phyloP scores from a whole-genome alignment of 2,113 vertebrate genomes.

The Leptocoma aspasia region DNA sequence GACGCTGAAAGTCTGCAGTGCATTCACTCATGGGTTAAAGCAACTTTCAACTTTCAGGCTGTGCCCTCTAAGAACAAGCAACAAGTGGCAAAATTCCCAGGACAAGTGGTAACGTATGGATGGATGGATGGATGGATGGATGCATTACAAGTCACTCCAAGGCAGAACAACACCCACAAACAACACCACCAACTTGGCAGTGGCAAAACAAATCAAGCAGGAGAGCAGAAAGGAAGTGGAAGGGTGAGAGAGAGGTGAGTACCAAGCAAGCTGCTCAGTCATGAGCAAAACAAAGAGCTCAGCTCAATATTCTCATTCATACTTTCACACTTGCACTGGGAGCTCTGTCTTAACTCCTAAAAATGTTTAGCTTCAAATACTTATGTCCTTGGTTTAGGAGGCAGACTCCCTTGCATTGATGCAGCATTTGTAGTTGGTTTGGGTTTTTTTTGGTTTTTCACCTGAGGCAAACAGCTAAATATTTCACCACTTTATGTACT shows the following conservation, averaged over 20 bases:
- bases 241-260: background rate
- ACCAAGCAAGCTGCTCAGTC: background rate
- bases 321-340: background rate
- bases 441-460: background rate
- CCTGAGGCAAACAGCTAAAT: background rate
- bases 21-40: background rate
- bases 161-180: background rate
- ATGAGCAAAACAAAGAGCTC: background rate
- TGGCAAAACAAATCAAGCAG: background rate
- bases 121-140: no score
- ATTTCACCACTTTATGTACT: slow-evolving; percentile 8
- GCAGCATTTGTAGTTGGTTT: background rate
- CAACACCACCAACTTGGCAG: accelerated
- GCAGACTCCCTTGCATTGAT: background rate
- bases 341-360: background rate
- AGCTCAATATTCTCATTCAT: background rate
- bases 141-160: background rate
- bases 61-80: background rate
- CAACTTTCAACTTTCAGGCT: background rate
- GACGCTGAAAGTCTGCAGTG: background rate
- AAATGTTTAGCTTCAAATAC: background rate
- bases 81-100: background rate
- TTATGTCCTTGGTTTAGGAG: background rate
- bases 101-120: accelerated
- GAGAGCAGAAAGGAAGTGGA: background rate